phyloP scores from a whole-genome alignment of 2,113 vertebrate genomes.

The Neodon shergylaensis region DNA sequence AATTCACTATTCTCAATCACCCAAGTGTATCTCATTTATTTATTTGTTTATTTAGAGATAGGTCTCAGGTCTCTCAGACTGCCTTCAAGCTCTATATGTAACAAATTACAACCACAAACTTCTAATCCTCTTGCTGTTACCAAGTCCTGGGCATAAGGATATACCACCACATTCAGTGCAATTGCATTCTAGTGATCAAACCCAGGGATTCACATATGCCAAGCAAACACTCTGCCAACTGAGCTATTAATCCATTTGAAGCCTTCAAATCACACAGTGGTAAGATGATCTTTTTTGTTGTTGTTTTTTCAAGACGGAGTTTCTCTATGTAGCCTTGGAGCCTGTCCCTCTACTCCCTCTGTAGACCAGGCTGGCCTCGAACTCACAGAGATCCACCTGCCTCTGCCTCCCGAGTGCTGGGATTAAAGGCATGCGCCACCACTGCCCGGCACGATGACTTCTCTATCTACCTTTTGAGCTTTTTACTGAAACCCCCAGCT shows the following conservation, averaged over 20 bases:
- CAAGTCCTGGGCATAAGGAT: not conserved
- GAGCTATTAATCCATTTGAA: not conserved
- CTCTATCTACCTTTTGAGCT: not conserved
- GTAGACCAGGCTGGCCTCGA: no score
- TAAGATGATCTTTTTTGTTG: no score
- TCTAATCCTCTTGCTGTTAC: not conserved
- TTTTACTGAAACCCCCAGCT: not conserved
- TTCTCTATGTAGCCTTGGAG: no score
- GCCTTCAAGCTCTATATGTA: not conserved
- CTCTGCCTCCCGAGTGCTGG: no score
- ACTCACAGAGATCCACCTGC: no score
- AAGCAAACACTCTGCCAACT: not conserved
- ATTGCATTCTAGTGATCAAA: not conserved
- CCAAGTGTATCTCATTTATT: not conserved
- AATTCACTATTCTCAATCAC: not conserved
- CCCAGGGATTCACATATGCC: not conserved
- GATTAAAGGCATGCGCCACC: no score
- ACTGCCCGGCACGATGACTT: not conserved
- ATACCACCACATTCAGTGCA: not conserved
- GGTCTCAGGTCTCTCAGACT: not conserved
- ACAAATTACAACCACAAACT: not conserved
- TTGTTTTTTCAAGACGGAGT: no score
- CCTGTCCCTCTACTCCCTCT: no score
- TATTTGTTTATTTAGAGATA: not conserved
- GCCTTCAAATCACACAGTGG: not conserved